Evolutionary conservation across 2,113 vertebrate genomes (phyloP).

Genomic region (Ammodytes marinus): DNA sequence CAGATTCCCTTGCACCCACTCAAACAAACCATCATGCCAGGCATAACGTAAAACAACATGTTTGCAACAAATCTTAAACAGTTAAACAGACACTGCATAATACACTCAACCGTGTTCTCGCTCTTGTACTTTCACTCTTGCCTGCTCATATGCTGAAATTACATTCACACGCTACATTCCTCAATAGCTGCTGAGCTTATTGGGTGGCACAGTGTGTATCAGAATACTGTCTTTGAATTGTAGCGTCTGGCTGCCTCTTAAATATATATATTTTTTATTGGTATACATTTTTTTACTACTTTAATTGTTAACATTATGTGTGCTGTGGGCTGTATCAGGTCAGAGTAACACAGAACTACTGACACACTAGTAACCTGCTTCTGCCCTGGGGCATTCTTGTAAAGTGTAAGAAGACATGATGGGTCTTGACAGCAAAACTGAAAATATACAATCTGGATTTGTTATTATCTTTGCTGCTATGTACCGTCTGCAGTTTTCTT

Average conservation of each 20-base stretch:
- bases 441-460: not conserved
- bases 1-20: slow-evolving; percentile 23
- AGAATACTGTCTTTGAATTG: slow-evolving; percentile 7
- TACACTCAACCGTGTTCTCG: not conserved
- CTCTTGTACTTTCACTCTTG: slow-evolving; percentile 7
- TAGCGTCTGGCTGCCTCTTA: not conserved
- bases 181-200: slow-evolving; percentile 42
- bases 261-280: not conserved
- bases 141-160: slow-evolving; percentile 22
- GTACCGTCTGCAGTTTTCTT: not conserved
- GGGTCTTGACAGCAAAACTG: slow-evolving; percentile 11
- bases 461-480: not conserved
- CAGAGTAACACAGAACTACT: not conserved
- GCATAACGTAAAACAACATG: slow-evolving; percentile 42
- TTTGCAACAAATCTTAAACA: slow-evolving; percentile 38
- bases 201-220: not conserved
- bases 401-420: slow-evolving; percentile 20
- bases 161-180: slow-evolving; percentile 60
- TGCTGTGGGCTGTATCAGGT: not conserved
- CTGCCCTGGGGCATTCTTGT: not conserved
- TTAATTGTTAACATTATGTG: not conserved
- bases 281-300: not conserved
- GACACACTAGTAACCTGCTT: not conserved
- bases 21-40: slow-evolving; percentile 16
- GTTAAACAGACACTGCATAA: slow-evolving; percentile 5